phyloP scores from a whole-genome alignment of 1,140 invertebrate species.

The Eulimnadia texana region DNA sequence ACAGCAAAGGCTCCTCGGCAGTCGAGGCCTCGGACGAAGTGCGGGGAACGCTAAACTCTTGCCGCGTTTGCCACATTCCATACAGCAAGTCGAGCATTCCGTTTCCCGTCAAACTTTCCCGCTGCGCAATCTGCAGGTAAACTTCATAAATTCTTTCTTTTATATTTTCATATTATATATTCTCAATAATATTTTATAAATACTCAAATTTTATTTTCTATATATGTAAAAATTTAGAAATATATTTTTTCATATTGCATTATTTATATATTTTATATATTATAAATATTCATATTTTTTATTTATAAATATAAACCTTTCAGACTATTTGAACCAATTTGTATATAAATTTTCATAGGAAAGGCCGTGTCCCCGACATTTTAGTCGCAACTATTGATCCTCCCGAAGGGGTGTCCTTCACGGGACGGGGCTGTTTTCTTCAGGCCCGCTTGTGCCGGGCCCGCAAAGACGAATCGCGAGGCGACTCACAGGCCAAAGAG shows the following conservation, averaged over 20 bases:
- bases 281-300: too few relatives aligned
- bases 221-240: too few relatives aligned
- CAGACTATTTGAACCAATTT: too few relatives aligned
- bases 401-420: constrained; percentile 51
- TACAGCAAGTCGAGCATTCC: constrained; percentile 55
- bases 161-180: neutral
- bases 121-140: constrained; percentile 55
- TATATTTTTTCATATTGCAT: too few relatives aligned
- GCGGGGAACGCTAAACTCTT: constrained; percentile 25
- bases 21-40: neutral
- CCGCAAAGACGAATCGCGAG: constrained; percentile 55
- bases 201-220: too few relatives aligned
- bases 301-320: too few relatives aligned
- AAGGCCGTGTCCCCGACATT: constrained; percentile 74
- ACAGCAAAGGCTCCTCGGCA: neutral
- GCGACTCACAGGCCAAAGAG: constrained; percentile 82
- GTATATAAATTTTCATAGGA: constrained; percentile 31
- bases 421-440: constrained; percentile 58
- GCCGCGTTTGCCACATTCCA: constrained; percentile 60
- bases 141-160: constrained; percentile 16
- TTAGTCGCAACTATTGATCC: constrained; percentile 77
- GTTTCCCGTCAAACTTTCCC: constrained; percentile 46
- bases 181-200: too few relatives aligned
- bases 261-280: too few relatives aligned
- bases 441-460: constrained; percentile 62